A percentile compares a stretch with the other conserved stretches of the same genome.
These are phyloP conservation scores for Strigamia crassipes DNA, from an alignment of 2,888 invertebrate species.

Conservation along the genomic window DNA sequence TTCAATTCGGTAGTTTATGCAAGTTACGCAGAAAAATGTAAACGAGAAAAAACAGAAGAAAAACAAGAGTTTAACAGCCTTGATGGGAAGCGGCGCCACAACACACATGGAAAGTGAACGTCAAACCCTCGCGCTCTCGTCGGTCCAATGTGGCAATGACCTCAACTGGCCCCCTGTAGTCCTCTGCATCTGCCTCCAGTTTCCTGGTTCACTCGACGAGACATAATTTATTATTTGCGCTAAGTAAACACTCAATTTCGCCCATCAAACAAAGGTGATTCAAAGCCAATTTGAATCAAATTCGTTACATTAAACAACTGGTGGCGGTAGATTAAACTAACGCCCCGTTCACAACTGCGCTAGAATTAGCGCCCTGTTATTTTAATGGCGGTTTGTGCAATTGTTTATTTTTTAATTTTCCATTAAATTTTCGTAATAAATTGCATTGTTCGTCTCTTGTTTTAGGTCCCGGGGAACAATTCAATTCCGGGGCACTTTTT, in stretches of 20 bases:
- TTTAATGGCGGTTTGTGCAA: too few relatives aligned
- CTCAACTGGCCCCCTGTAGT: not conserved
- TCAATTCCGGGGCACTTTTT: too few relatives aligned
- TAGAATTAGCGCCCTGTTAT: too few relatives aligned
- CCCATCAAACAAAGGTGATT: not conserved
- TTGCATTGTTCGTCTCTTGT: too few relatives aligned
- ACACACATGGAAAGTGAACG: not conserved
- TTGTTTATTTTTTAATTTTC: too few relatives aligned
- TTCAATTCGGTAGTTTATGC: not conserved
- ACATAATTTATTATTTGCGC: not conserved
- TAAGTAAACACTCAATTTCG: not conserved
- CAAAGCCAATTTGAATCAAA: not conserved
- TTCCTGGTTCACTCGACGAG: not conserved
- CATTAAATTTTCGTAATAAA: too few relatives aligned
- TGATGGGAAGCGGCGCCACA: not conserved
- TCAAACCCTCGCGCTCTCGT: not conserved
- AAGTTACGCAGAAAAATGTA: too few relatives aligned
- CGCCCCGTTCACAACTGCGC: too few relatives aligned
- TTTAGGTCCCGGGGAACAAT: too few relatives aligned
- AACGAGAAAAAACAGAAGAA: not conserved
- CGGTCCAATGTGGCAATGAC: not conserved
- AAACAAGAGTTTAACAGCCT: not conserved
- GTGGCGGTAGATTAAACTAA: too few relatives aligned
- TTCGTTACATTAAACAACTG: too few relatives aligned
- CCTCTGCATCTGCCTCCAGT: not conserved